Base-by-base conservation (phyloP, 2,113 vertebrate genomes). In the Spea multiplicata region DNA sequence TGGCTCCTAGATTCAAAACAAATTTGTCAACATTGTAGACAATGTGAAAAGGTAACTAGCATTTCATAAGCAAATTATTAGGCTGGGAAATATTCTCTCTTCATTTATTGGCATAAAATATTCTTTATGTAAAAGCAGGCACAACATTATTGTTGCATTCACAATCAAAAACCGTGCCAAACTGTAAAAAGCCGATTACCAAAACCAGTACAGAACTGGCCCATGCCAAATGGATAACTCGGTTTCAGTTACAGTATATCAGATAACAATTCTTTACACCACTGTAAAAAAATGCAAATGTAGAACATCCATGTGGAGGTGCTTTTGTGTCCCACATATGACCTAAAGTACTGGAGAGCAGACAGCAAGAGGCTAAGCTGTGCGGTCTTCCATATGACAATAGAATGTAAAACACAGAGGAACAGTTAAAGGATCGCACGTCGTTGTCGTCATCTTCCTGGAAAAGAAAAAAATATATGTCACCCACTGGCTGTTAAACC, bases 381-480 rank as follows among this genome's bases (percentile, higher is more conserved):
- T 13, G 61, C 61, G 1, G 8, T 64, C 61, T 64, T 64, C 61
- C 17, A 64, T 30, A 30, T 17, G 61, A 17, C 61, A 64, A 30
- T 14, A 64, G 61, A 6, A 64, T 30, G 61, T 30, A 64, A 64
- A 64, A 64, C 61, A 64, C 61, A 44, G 59, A 73, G 71, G 75
- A 0, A 73, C 66, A 76, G 66, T 73, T 30, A 10, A 5, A 80
- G 82, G 45, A 73, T 75, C 61, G 6, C 30, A 30, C 30, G 30
- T 30, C 30, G 30, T 30, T 2, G 30, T 30, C 13, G 14, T 59
- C 55, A 59, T 64, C 14, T 17, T 16, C 61, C 61, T 64, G 61
- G n/a, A 64, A 64, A 17, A 64, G n/a, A 64, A 17, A 30, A 30
- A 64, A 30, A 59, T 2, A 59, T 5, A 30, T 30, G 30, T 30